Base-by-base conservation (phyloP, 2,113 vertebrate genomes). In the Osmerus eperlanus region DNA sequence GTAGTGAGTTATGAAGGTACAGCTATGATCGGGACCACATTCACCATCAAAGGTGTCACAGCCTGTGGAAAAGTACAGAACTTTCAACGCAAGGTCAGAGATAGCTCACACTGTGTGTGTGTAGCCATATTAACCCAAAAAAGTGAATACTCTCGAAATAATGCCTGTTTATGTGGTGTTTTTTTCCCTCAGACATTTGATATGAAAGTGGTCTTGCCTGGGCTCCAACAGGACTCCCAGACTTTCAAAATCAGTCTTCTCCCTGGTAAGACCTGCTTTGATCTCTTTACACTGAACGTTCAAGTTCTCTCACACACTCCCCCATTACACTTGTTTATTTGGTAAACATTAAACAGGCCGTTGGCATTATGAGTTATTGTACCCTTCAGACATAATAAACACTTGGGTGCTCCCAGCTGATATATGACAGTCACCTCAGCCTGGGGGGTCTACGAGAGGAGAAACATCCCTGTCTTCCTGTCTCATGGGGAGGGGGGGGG, bases 141-240 rank as follows among this genome's bases (percentile, higher is more conserved):
- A 23, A 60, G 21, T 60, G 15, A 15, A 18, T 18, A 18, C 15
- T 36, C 18, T 64, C 3, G 62, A 32, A 64, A 64, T 72, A 25
- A 29, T 71, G 54, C 32, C 32, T 36, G 32, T 36, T 36, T 36
- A 7, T 36, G 32, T 36, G 32, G 32, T 72, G 1, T 70, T 63
- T 65, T 5, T 0, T 68, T 59, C 79, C 81, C 29, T 62, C 77
- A 98, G 97, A 90, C 82, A 63, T 93, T 93, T 73, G 91, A 84
- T 73, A 67, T 99, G 82, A 95, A 91, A 18, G 89, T 99, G 81
- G 92, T 68, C 54, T 75, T 99, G 59, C 92, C 94, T 18, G 95
- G 94, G 68, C 86, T 99, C 78, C 93, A 91, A 85, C 84, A 91
- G 77, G 89, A 94, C 73, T 90, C 85, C 0, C 91, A 95, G 73